Evolutionary conservation across 2,888 invertebrate species (phyloP), one percentile per base, ranked within the genome.

Genomic region (Lycophotia porphyrea): DNA sequence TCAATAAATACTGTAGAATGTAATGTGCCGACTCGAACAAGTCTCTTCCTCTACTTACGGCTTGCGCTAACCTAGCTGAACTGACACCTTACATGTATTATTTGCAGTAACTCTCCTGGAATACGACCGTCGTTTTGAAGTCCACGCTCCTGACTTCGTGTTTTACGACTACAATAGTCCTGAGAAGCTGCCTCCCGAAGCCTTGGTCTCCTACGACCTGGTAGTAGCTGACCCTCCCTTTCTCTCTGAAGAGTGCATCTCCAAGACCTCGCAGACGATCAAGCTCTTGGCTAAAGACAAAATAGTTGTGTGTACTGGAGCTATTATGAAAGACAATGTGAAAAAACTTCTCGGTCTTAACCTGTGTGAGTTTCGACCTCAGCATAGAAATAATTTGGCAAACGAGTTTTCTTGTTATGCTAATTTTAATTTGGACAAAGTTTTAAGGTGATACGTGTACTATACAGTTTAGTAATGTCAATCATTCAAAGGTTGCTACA

Each of bases 161-260:
- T 97, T 97, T 83, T 99, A 99, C 91, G 99, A 99, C 94, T 99
- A 99, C 93, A 98, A 98, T 88, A 93, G 95, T 21, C 98, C 99
- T 1, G 96, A 98, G 21, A 97, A 97, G 67, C 90, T 98, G 24
- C 97, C 98, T 0, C 91, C 96, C 49, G 97, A 98, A 21, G 94
- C 97, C 24, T 88, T 95, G 2, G 94, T 95, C 36, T 92, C 95
- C 65, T 99, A 98, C 92, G 98, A 99, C 93, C 92, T 99, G 39
- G 98, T 99, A 1, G 96, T 99, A 72, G 98, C 98, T 0, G 99
- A 99, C 95, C 99, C 99, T 1, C 99, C 99, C 0, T 99, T 99
- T 94, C 96, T 99, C 5, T 98, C 99, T 0, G 98, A 98, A 87
- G 99, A 99, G 92, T 99, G 99, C 93, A 97, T 99, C 67, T 97